A percentile compares a stretch with the other conserved stretches of the same genome.
Evolutionary conservation across 2,113 vertebrate genomes (phyloP).

Genomic region (Gambusia holbrooki): DNA sequence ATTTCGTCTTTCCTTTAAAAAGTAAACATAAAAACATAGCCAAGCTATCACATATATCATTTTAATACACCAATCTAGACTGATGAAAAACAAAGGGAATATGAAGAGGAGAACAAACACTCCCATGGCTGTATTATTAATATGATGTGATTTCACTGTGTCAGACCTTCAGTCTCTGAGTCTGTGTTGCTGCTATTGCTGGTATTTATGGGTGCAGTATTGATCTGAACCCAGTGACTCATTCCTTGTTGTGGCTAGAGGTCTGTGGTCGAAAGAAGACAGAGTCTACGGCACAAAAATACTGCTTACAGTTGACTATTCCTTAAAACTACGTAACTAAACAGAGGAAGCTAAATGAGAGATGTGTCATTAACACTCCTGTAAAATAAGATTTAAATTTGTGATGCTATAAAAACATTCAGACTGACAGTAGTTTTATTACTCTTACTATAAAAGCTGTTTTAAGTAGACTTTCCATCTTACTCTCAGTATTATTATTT

Average conservation of each 20-base stretch:
- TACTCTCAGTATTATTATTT: background rate
- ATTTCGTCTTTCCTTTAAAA: too few relatives aligned
- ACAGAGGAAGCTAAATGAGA: background rate
- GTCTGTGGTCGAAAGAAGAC: constrained; percentile 19
- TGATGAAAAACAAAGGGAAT: background rate
- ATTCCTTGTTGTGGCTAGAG: constrained; percentile 28
- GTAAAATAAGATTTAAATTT: background rate
- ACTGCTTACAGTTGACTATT: background rate
- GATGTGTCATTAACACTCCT: too few relatives aligned
- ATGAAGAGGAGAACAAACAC: background rate
- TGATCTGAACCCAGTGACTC: constrained; percentile 32
- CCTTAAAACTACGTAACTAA: background rate
- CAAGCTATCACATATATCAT: background rate
- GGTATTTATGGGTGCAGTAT: constrained; percentile 36
- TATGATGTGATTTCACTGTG: constrained; percentile 1
- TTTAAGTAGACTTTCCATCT: background rate
- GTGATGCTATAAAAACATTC: background rate
- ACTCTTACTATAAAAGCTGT: background rate
- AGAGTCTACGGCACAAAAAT: background rate
- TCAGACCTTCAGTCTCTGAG: constrained; percentile 18
- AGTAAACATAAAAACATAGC: too few relatives aligned
- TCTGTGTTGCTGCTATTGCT: constrained; percentile 16
- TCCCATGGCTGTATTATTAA: background rate
- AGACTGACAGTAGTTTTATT: background rate
- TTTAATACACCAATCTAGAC: background rate